Conservation (phyloP, 1,140 invertebrate species). For the Solenopsis invicta region DNA sequence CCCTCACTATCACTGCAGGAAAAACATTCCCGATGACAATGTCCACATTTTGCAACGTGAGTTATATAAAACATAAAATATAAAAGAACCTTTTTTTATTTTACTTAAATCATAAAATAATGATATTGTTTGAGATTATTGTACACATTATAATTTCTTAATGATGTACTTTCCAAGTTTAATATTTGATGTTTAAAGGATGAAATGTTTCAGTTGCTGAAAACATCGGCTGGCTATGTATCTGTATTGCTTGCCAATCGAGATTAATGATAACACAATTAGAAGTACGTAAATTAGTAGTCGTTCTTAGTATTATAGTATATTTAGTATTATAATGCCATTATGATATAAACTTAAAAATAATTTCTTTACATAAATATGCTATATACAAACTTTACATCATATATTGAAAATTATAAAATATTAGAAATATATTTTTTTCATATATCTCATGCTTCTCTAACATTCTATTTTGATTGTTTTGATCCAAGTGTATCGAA, state of each 20-base stretch:
- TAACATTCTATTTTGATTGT: not conserved
- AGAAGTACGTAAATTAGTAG: not conserved
- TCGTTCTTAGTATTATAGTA: too few relatives aligned
- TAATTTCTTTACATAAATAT: conserved; percentile 13
- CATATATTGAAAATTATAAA: not conserved
- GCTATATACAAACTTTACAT: not conserved
- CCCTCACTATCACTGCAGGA: conserved; percentile 6
- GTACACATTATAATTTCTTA: not conserved
- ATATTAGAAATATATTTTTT: conserved; percentile 17
- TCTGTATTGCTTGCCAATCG: conserved; percentile 17
- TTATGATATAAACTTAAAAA: conserved; percentile 21
- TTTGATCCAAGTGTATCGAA: not conserved
- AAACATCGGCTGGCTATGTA: conserved; percentile 16
- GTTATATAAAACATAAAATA: not conserved
- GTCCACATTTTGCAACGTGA: conserved; percentile 26
- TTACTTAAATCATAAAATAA: not conserved
- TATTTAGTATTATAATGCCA: not conserved
- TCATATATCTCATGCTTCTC: not conserved
- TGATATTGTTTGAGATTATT: not conserved
- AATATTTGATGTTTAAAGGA: not conserved
- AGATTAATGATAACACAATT: not conserved
- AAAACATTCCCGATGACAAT: conserved; percentile 40
- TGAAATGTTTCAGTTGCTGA: conserved; percentile 17
- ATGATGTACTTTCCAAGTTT: not conserved
- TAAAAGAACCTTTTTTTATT: not conserved